Evolutionary conservation across 1,140 invertebrate species (phyloP), one percentile per base, ranked within the genome.

Genomic region (Aphidius gifuensis): DNA sequence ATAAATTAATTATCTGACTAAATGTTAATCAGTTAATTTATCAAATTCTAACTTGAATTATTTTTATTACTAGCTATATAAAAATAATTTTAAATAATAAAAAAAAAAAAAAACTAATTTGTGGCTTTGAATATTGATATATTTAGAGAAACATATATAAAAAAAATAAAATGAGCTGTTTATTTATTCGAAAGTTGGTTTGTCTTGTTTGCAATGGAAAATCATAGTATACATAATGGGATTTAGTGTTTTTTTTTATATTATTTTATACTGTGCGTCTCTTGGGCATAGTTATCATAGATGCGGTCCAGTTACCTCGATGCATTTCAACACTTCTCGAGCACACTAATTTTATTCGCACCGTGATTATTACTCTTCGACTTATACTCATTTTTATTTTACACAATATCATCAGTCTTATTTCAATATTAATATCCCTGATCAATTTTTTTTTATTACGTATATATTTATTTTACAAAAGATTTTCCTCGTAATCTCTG

Each of bases 291-390:
- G 57, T 58, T 64, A 60, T 40, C 63, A 45, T 67, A 61, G 66
- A 67, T 32, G 65, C 66, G 68, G 65, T 72, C 69, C 64, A 64
- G 57, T 67, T 69, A 63, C 51, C 48, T 48, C 61, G n/a, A 38
- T 58, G 62, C 60, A 61, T 71, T 64, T 71, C 60, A 45, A 56
- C 58, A 57, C 63, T 64, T 60, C 39, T 8, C 50, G 59, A n/a
- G 4, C 43, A 38, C 32, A 40, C 49, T 50, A 23, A 62, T 48
- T 68, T 65, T 67, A 67, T 70, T 70, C 50, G 64, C 58, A 68
- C 51, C 23, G 44, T 42, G 23, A 42, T 62, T 39, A 64, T 51
- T 56, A 40, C 61, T 40, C 38, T 57, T 11, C 7, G 23, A 49
- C 16, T 58, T 48, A 43, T 47, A 39, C 50, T 56, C 42, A 44